Evolutionary conservation across 2,888 invertebrate genomes (phyloP), one percentile per base, ranked within the genome.

Genomic region (Eutolmus rufibarbis): DNA sequence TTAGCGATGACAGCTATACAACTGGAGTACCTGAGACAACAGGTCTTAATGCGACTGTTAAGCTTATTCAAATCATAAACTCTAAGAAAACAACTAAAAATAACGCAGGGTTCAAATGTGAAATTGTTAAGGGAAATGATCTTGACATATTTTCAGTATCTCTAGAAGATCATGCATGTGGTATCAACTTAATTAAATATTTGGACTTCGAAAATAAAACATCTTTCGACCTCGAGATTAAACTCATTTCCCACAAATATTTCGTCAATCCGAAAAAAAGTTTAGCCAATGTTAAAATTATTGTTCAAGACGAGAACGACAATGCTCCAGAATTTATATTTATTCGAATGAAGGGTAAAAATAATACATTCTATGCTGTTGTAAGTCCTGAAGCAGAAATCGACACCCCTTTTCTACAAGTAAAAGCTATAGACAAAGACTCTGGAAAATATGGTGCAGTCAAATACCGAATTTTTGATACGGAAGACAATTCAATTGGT

Each of bases 341-440:
- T 90, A 95, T 96, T 1, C 94, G 95, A 16, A 92, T 93, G 86
- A 93, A 93, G 2, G 94, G 94, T 0, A 95, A 95, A 14, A 94
- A 94, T 85, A 95, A 94, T 86, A 96, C 96, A 84, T 98, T 97
- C 91, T 97, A 96, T 90, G 96, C 96, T 0, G 96, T 97, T 0
- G 95, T 98, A 1, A 94, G 96, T 0, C 94, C 95, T 81, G 95
- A 96, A 89, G 95, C 96, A 89, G 94, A 96, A 86, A 94, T 97
- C 88, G 95, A 96, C 12, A 95, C 96, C 4, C 95, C 96, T 56
- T 96, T 98, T 5, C 91, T 97, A 74, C 96, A 97, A 93, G 95
- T 98, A 5, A 95, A 96, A 94, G 98, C 98, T 0, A 95, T 95
- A 89, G 98, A 98, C 92, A 94, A 95, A 89, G 98, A 98, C 91